Evolutionary conservation across 2,888 invertebrate genomes (phyloP).

Genomic region (Euphydryas editha): DNA sequence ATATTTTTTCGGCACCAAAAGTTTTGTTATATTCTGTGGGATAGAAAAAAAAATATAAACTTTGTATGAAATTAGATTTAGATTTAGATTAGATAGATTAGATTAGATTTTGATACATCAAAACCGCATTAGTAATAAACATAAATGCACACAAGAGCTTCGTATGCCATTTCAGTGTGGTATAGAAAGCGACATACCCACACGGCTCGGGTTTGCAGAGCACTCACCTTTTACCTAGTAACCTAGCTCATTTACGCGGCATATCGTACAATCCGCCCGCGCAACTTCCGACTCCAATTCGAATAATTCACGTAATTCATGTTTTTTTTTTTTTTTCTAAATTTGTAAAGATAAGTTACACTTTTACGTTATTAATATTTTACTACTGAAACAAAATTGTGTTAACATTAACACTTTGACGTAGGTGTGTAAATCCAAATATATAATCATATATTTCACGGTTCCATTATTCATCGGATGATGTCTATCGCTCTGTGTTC

Average conservation of each 20-base stretch:
- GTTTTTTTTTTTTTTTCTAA: conserved; percentile 13
- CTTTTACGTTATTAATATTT: not conserved
- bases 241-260: conserved; percentile 45
- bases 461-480: conserved; percentile 3
- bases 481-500: conserved; percentile 2
- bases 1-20: too few species aligned
- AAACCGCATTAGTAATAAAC: not conserved
- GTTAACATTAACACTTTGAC: too few species aligned
- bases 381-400: not conserved
- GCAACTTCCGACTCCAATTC: conserved; percentile 26
- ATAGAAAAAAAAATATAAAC: too few species aligned
- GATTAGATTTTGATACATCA: not conserved
- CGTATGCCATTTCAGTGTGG: conserved; percentile 22
- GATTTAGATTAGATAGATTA: too few species aligned
- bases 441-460: not conserved
- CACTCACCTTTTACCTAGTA: conserved; percentile 54
- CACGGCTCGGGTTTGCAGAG: conserved; percentile 40
- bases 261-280: conserved; percentile 21
- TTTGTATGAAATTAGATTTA: not conserved
- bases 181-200: conserved; percentile 42
- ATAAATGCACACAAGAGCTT: conserved; percentile 3
- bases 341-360: not conserved
- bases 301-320: conserved; percentile 27
- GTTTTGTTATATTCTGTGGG: too few species aligned
- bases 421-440: too few species aligned